These are phyloP conservation scores for Xiphophorus maculatus DNA, from an alignment of 2,113 vertebrate genomes.

Conservation along the genomic window DNA sequence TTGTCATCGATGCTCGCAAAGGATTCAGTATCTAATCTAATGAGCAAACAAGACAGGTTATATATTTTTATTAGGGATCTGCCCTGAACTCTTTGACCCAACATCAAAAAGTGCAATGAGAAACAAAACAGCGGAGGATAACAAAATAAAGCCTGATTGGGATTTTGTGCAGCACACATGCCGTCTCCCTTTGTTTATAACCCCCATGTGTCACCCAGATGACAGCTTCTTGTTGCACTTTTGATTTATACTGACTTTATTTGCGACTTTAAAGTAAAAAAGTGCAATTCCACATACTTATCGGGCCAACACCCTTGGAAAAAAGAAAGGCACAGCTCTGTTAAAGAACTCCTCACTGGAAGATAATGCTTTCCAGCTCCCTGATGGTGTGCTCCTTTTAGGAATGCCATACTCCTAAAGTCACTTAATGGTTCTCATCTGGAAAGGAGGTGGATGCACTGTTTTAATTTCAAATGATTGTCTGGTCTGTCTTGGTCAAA, in stretches of 20 bases:
- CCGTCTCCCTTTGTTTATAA: slow-evolving; percentile 6
- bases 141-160: slow-evolving; percentile 6
- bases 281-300: slow-evolving; percentile 48
- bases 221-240: slow-evolving; percentile 28
- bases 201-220: slow-evolving; percentile 45
- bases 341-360: slow-evolving; percentile 31
- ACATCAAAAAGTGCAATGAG: neutral
- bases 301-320: slow-evolving; percentile 3
- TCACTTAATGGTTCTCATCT: slow-evolving; percentile 78
- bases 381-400: slow-evolving; percentile 43
- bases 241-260: slow-evolving; percentile 44
- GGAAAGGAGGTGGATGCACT: slow-evolving; percentile 53
- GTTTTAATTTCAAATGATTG: slow-evolving; percentile 44
- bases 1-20: slow-evolving; percentile 16
- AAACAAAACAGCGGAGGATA: slow-evolving; percentile 1
- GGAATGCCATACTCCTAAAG: slow-evolving; percentile 58
- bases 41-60: neutral
- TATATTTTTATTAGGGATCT: neutral
- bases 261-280: slow-evolving; percentile 44
- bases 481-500: slow-evolving; percentile 58
- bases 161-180: neutral
- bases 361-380: slow-evolving; percentile 73
- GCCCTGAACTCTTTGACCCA: neutral
- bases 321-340: slow-evolving; percentile 32
- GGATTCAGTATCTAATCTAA: neutral